These are phyloP conservation scores for Picus viridis DNA, from an alignment of 2,797 vertebrate genomes.

Conservation along the genomic window DNA sequence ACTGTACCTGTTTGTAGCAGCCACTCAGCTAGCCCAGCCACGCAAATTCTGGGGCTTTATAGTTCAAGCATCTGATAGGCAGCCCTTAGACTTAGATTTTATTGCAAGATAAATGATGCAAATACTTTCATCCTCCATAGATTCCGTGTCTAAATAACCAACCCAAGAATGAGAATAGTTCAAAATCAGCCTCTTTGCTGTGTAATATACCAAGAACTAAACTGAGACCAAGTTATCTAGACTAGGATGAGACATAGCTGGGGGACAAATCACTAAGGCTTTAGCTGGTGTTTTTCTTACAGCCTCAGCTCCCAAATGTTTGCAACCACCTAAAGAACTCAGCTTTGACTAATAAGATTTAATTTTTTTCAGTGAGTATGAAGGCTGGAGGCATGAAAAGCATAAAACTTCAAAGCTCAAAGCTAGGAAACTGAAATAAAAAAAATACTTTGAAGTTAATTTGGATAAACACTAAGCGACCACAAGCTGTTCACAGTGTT, in stretches of 20 bases:
- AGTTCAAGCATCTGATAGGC: not conserved
- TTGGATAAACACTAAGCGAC: not conserved
- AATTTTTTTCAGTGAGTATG: not conserved
- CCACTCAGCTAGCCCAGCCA: not conserved
- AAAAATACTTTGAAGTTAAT: not conserved
- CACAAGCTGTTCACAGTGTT: not conserved
- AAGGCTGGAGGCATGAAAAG: not conserved
- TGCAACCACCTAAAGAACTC: not conserved
- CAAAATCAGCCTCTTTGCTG: not conserved
- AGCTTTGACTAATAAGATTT: not conserved
- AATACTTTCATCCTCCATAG: not conserved
- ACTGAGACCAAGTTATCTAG: not conserved
- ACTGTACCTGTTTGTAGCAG: not conserved
- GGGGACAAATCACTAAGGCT: not conserved
- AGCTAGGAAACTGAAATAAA: not conserved
- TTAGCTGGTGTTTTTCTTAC: not conserved
- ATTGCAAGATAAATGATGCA: not conserved
- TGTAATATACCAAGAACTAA: not conserved
- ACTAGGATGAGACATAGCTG: not conserved
- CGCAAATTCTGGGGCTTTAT: not conserved
- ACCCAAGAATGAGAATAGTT: not conserved
- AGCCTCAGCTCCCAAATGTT: not conserved
- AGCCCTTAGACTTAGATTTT: not conserved
- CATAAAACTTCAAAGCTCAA: not conserved
- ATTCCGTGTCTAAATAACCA: not conserved